These are phyloP conservation scores for Lepidothrix coronata DNA, from an alignment of 2,113 vertebrate species.

Conservation along the genomic window DNA sequence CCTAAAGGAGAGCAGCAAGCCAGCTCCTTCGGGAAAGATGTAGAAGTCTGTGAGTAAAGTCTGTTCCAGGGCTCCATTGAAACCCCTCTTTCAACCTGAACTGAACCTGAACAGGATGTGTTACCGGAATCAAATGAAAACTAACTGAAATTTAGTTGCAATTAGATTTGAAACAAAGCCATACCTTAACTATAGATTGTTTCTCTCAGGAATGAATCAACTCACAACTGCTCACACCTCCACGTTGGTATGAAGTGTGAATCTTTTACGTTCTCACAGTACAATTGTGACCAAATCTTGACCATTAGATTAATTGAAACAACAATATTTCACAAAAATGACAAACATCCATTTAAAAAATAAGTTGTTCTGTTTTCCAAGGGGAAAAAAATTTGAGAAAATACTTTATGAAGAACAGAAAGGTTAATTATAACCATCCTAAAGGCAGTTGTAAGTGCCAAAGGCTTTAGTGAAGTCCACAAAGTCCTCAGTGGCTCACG, in stretches of 20 bases:
- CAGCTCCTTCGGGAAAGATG: background rate
- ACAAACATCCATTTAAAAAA: background rate
- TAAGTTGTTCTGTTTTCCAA: background rate
- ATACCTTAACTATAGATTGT: background rate
- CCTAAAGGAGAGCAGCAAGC: background rate
- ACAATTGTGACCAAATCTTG: background rate
- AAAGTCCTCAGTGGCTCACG: background rate
- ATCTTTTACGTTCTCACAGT: background rate
- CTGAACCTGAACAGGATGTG: background rate
- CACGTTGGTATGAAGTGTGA: rapidly evolving
- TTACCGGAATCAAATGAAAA: background rate
- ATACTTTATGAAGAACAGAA: background rate
- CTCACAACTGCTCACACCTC: background rate
- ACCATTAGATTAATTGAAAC: background rate
- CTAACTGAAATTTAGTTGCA: background rate
- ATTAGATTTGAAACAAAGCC: background rate
- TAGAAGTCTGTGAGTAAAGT: background rate
- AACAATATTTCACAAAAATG: background rate
- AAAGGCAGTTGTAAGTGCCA: background rate
- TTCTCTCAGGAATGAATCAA: background rate
- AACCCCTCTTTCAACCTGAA: background rate
- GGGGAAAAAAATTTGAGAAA: rapidly evolving
- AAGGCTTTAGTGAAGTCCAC: background rate
- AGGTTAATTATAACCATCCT: background rate
- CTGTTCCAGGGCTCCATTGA: background rate